phyloP scores from a whole-genome alignment of 2,797 vertebrate genomes.

The Gouania willdenowi region DNA sequence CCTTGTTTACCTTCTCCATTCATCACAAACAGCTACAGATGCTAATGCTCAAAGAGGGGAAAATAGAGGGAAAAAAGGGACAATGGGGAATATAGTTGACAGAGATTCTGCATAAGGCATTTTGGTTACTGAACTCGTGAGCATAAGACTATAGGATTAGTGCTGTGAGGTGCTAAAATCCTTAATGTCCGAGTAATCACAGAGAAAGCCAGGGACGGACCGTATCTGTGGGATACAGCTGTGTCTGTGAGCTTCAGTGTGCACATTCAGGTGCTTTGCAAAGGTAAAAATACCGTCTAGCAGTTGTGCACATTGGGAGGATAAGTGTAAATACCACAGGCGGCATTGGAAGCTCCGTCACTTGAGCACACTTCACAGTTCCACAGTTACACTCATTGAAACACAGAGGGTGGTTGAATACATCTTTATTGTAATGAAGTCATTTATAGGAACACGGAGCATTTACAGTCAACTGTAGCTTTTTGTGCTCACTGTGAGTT shows the following conservation, averaged over 20 bases:
- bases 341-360: slow-evolving; percentile 51
- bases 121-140: slow-evolving; percentile 54
- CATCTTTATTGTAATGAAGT: slow-evolving; percentile 64
- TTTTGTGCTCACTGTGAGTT: slow-evolving; percentile 20
- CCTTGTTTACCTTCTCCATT: slow-evolving; percentile 51
- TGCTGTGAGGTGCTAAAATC: slow-evolving; percentile 71
- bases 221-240: slow-evolving; percentile 34
- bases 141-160: slow-evolving; percentile 69
- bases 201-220: slow-evolving; percentile 26
- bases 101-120: slow-evolving; percentile 42
- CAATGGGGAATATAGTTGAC: background rate
- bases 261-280: slow-evolving; percentile 31
- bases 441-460: slow-evolving; percentile 57
- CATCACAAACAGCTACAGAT: slow-evolving; percentile 55
- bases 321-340: slow-evolving; percentile 63
- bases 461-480: slow-evolving; percentile 50
- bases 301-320: slow-evolving; percentile 40
- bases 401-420: slow-evolving; percentile 60
- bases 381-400: slow-evolving; percentile 54
- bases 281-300: slow-evolving; percentile 39
- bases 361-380: slow-evolving; percentile 57
- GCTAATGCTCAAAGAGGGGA: slow-evolving; percentile 27
- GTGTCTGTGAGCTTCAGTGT: slow-evolving; percentile 15
- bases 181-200: slow-evolving; percentile 63
- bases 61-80: slow-evolving; percentile 1